Evolutionary conservation across 1,140 invertebrate species (phyloP), one percentile per base, ranked within the genome.

Genomic region (Euwallacea similis): DNA sequence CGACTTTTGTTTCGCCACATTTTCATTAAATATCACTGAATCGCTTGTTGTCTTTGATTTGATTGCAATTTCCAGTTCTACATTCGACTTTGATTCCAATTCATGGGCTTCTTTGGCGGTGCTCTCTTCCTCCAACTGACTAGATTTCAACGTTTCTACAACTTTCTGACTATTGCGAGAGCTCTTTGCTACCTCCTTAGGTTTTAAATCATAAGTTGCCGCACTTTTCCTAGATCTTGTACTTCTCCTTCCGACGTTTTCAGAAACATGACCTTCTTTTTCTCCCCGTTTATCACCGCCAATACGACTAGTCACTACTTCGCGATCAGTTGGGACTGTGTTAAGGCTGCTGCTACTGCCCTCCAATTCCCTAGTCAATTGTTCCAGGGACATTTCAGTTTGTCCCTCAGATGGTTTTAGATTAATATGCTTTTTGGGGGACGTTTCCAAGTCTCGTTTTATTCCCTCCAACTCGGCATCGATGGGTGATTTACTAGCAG

Each of bases 301-400:
- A 0, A 50, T 50, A 11, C 46, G 46, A 33, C 16, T 58, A 33
- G n/a, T 58, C 10, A 6, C 47, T 50, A 11, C 9, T 16, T 13
- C 55, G 55, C 9, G 1, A 9, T 58, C 16, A 58, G 55, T 9
- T 33, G 47, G 47, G 10, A 16, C 42, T 41, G 42, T 60, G 10
- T 7, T 21, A 10, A 21, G 16, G 21, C 61, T 50, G 44, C 15
- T 41, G n/a, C 7, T 41, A 21, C 43, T 50, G 3, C 61, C 44
- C 47, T 64, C 61, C 7, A 64, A 44, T 9, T 64, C 61, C 6
- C 46, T 46, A 4, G 43, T 64, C 11, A 64, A 44, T 16, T 64
- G 43, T 41, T 64, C 61, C 8, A 64, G 46, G 46, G 61, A 64
- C 46, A 64, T 64, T 50, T 64, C 54, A 21, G 47, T 54, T 54